Evolutionary conservation across 2,888 invertebrate genomes (phyloP), one percentile per base, ranked within the genome.

Genomic region (Phaonia tiefii): DNA sequence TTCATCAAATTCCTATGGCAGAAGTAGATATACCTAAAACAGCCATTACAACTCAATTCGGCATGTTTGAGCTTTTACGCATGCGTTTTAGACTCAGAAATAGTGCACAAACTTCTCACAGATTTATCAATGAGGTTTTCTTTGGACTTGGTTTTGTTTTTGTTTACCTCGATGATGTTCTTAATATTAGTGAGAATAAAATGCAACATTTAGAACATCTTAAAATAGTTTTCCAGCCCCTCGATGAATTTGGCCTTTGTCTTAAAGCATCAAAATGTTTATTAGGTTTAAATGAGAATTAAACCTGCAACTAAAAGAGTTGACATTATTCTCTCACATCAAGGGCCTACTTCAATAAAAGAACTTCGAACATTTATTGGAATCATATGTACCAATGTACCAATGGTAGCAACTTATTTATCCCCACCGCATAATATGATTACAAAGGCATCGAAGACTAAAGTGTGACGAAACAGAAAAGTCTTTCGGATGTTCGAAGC

Each of bases 101-200:
- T 10, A 58, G 58, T 58, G 58, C 58, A 31, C 58, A 58, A 25
- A 60, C 60, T 37, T 39, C 39, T 15, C 39, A 60, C 15, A 2
- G 60, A 4, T 39, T 60, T 37, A 60, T 39, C 4, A 37, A n/a
- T n/a, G n/a, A n/a, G n/a, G n/a, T n/a, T n/a, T n/a, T n/a, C n/a
- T n/a, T n/a, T n/a, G n/a, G n/a, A 60, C 25, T 58, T 11, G 22
- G 37, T 58, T 58, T 58, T n/a, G 58, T 58, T 58, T 58, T 58
- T 13, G 17, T 4, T n/a, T 58, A 58, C 11, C n/a, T 31, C 25
- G 58, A 58, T 13, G 58, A 60, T 39, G 15, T 60, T n/a, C 39
- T 60, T 39, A 37, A 39, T 7, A 17, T 37, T 31, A 58, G 58
- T 58, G 4, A 60, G 7, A 39, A 60, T 39, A 39, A 60, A 60